Base-by-base conservation (phyloP, 2,888 invertebrate species). In the Parnassius glacialis region DNA sequence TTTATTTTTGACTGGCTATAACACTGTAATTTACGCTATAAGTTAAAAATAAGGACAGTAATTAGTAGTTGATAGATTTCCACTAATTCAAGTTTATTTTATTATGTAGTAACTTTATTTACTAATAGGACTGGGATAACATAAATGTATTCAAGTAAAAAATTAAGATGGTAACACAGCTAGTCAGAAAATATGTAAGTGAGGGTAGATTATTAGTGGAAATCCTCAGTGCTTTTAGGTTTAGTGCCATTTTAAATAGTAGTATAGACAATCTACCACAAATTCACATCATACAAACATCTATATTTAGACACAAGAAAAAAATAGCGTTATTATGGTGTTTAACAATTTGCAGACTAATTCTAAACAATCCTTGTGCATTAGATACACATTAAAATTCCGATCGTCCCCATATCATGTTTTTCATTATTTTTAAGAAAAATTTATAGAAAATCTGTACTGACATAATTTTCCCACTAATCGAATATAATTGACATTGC, bases 401-500 rank as follows among this genome's bases (percentile, higher is more conserved):
- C 47, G 67, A 72, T 69, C 59, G 70, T 72, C 67, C 74, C 70
- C 71, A 79, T 75, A 71, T 69, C 74, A 80, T 76, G 72, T 72
- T 73, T 76, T 73, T 71, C 68, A 76, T 75, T 70, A 71, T 67
- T 72, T 75, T 78, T 77, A 80, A 78, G 78, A 76, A 82, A 80
- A 77, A 74, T 82, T 83, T 86, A 81, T 89, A 87, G 86, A 89
- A 89, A 89, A 86, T 81, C 79, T 85, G 70, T 86, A 84, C 82
- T 80, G 85, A 80, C 81, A 81, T 81, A 80, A 64, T 78, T 79
- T 80, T 80, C 74, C 68, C 80, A 84, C 90, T 91, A 91, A 84
- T 90, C 85, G 83, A 87, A 91, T 90, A 91, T 91, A 91, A 91
- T 91, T 91, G 90, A 91, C 90, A 86, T 89, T 82, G 87, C 89